Evolutionary conservation across 2,888 invertebrate species (phyloP), one percentile per base, ranked within the genome.

Genomic region (Patella pellucida): DNA sequence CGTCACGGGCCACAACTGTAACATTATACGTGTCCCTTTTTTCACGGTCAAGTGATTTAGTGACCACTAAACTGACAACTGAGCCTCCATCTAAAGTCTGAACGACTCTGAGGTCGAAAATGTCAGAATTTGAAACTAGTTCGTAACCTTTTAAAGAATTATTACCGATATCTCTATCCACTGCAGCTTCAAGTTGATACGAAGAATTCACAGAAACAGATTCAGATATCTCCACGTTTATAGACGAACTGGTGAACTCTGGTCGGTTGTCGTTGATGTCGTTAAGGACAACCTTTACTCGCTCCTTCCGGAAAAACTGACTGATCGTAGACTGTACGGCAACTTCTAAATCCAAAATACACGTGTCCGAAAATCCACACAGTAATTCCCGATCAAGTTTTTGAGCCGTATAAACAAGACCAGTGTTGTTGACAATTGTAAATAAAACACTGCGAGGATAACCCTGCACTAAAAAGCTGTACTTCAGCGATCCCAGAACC

Each of bases 341-440:
- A 12, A 81, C 72, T 73, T 81, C 79, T 16, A 82, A 72, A 27
- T 71, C 67, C 52, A 81, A 72, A 52, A 78, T 69, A 72, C 81
- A 80, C 50, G 72, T 71, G 16, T 71, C 70, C 4, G 74, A 72
- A 75, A 75, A 79, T 12, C 77, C 79, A 75, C 83, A 83, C 27
- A 81, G 67, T 1, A n/a, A 52, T 67, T 83, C 83, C 54, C 83
- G 69, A 76, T 83, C 81, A 50, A 83, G 68, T 4, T 67, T 72
- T n/a, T 75, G 70, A 5, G 84, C 79, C 7, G 97, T 97, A 56
- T 69, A 78, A 52, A 98, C 95, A 90, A 96, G 95, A 19, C 98
- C 97, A 15, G 95, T 94, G 19, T 94, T 93, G 15, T 95, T 93
- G 90, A 97, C 96, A 81, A 98, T 92, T 54, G 93, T 92, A 90